Evolutionary conservation across 2,113 vertebrate species (phyloP).

Genomic region (Eulemur macaco): DNA sequence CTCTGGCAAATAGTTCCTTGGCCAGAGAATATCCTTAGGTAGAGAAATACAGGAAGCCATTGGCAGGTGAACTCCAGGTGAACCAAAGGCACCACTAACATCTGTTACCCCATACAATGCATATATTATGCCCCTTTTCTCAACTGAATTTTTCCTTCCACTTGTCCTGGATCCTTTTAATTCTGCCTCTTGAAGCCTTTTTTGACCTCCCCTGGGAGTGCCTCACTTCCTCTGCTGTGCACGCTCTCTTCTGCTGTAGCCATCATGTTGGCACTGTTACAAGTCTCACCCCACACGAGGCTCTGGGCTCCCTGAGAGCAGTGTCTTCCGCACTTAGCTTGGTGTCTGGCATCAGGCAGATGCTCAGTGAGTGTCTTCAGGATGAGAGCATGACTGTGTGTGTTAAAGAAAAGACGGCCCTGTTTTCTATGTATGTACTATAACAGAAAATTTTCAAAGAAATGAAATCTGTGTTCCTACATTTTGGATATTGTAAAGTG

Average conservation of each 20-base stretch:
- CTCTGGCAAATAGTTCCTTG: background rate
- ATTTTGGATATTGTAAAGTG: background rate
- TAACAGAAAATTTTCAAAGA: constrained; percentile 23
- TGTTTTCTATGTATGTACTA: background rate
- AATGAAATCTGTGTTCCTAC: background rate
- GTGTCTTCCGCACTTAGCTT: background rate
- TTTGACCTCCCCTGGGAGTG: background rate
- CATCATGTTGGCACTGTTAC: background rate
- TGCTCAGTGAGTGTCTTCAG: background rate
- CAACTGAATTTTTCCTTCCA: background rate
- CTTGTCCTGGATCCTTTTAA: background rate
- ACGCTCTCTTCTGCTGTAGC: background rate
- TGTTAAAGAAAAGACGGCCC: background rate
- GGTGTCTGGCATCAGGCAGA: background rate
- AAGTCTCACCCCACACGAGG: background rate
- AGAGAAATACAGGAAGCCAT: background rate
- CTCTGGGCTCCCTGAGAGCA: background rate
- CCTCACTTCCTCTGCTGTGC: background rate
- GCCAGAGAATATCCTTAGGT: background rate
- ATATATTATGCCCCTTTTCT: background rate
- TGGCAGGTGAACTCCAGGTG: background rate
- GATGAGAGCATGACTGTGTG: background rate
- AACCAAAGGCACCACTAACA: background rate
- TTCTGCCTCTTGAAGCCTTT: background rate
- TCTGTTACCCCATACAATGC: background rate